Conservation (phyloP, 2,888 invertebrate genomes). For the Scaptodrosophila latifasciaeformis region DNA sequence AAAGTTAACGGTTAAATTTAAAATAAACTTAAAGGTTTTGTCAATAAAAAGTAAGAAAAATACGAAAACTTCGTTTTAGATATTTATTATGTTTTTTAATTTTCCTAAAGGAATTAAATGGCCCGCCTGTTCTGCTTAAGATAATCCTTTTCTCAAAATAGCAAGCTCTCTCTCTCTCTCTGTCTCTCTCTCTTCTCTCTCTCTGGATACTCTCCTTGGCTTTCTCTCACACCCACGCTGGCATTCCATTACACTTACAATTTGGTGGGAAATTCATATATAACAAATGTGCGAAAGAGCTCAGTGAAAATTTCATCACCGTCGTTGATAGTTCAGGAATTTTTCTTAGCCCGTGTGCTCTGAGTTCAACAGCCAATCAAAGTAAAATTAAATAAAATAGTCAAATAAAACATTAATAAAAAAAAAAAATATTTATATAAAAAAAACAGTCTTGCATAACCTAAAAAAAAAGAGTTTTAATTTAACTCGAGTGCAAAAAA, state of each 20-base stretch:
- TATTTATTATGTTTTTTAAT: too few species aligned
- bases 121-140: too few species aligned
- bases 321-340: conserved; percentile 69
- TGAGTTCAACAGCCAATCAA: conserved; percentile 26
- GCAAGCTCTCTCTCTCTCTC: not conserved
- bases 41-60: too few species aligned
- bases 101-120: too few species aligned
- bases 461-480: conserved; percentile 12
- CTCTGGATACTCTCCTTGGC: not conserved
- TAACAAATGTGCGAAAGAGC: conserved; percentile 38
- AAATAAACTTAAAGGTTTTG: too few species aligned
- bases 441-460: not conserved
- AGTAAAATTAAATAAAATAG: conserved; percentile 30
- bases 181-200: conserved; percentile 9
- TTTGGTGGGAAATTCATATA: conserved; percentile 62
- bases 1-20: conserved; percentile 36
- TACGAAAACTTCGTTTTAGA: too few species aligned
- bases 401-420: conserved; percentile 1
- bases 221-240: conserved; percentile 19
- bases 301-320: conserved; percentile 75
- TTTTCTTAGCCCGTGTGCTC: conserved; percentile 33
- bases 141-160: too few species aligned
- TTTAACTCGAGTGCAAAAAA: too few species aligned
- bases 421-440: not conserved
- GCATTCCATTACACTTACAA: conserved; percentile 33